phyloP scores from a whole-genome alignment of 2,113 vertebrate genomes.

The Gambusia affinis region DNA sequence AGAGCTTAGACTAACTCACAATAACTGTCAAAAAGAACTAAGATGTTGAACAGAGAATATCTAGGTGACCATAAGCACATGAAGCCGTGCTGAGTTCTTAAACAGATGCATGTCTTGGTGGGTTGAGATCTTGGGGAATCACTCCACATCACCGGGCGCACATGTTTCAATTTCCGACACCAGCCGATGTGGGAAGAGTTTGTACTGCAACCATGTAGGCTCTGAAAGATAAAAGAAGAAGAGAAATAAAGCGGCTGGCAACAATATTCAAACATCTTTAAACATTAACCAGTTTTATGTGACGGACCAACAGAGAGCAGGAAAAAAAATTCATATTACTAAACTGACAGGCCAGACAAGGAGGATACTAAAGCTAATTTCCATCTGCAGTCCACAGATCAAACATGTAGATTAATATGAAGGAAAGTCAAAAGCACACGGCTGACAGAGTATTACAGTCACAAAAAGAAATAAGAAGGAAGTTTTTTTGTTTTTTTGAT shows the following conservation, averaged over 20 bases:
- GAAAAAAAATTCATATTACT: background rate
- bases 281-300: too few relatives aligned
- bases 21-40: background rate
- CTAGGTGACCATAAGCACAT: slow-evolving; percentile 2
- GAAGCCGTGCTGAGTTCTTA: slow-evolving; percentile 1
- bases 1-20: slow-evolving; percentile 8
- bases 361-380: background rate
- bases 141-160: slow-evolving; percentile 61
- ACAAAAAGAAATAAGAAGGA: too few relatives aligned
- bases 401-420: too few relatives aligned
- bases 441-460: too few relatives aligned
- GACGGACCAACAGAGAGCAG: too few relatives aligned
- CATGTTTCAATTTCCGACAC: slow-evolving; percentile 83
- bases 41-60: background rate
- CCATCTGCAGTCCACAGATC: too few relatives aligned
- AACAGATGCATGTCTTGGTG: background rate
- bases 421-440: too few relatives aligned
- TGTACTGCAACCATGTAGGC: slow-evolving; percentile 82
- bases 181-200: slow-evolving; percentile 81
- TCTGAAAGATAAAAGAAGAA: slow-evolving; percentile 56
- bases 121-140: slow-evolving; percentile 20
- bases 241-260: too few relatives aligned
- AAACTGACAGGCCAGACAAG: background rate
- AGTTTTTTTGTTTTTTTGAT: background rate
- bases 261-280: too few relatives aligned